Evolutionary conservation across 2,113 vertebrate species (phyloP).

Genomic region (Atlantisia rogersi): DNA sequence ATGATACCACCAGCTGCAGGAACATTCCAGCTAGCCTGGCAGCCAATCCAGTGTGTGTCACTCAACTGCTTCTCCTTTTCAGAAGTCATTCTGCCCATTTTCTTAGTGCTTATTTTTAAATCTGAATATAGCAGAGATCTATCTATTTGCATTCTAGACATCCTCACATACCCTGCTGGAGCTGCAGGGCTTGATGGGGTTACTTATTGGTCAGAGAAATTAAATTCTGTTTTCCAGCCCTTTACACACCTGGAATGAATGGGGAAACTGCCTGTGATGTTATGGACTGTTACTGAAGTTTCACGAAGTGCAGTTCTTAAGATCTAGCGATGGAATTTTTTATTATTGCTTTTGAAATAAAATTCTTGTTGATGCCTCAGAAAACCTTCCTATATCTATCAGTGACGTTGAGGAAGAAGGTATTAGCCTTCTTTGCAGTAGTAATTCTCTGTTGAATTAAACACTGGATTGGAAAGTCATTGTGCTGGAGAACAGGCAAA

Average conservation of each 20-base stretch:
- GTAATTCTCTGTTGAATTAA: neutral
- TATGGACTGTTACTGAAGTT: neutral
- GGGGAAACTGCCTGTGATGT: neutral
- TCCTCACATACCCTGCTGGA: neutral
- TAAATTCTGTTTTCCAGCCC: neutral
- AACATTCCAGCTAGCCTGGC: neutral
- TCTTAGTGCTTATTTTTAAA: accelerated
- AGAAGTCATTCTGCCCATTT: neutral
- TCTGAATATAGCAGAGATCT: neutral
- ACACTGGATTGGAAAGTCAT: neutral
- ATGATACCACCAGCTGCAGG: neutral
- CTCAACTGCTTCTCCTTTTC: neutral
- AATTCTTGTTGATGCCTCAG: neutral
- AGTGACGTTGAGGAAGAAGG: neutral
- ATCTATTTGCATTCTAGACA: neutral
- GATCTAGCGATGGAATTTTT: neutral
- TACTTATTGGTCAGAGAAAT: neutral
- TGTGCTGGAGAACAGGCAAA: neutral
- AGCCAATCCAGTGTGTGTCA: neutral
- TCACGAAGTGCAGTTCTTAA: neutral
- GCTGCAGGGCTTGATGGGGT: neutral
- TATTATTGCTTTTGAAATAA: neutral
- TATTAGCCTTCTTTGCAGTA: neutral
- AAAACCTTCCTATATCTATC: neutral
- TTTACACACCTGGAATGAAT: neutral